Base-by-base conservation (phyloP, 2,113 vertebrate genomes). In the Clarias macrocephalus region DNA sequence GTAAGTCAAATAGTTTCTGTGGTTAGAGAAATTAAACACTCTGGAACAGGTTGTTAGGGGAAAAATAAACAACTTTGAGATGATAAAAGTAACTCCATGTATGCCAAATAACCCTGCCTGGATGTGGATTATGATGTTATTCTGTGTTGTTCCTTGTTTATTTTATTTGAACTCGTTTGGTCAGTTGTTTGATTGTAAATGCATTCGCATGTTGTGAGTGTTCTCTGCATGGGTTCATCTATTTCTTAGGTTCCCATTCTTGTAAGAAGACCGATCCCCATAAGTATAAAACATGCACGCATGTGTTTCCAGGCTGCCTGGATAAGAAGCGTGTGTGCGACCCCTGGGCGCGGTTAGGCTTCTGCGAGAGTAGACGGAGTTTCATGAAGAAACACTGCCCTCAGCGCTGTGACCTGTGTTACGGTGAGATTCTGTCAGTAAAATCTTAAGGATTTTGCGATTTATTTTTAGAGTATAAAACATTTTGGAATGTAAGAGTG, bases 351-450 rank as follows among this genome's bases (percentile, higher is more conserved):
- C 91, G 92, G 1, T 91, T 95, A 10, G 95, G 95, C 1, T 95
- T 96, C 89, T 96, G 95, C 2, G 90, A 93, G 72, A 91, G 92
- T 37, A 94, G 93, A 85, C 93, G 83, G 83, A 92, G 84, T 15
- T 95, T 96, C 91, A 96, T 96, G 95, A 95, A 92, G 85, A 95
- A 94, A 86, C 93, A 96, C 90, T 96, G 96, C 90, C 94, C 96
- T 81, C 92, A 87, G 60, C 93, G 94, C 70, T 96, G 96, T 70
- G 92, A 95, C 87, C 89, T 95, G 88, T 96, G 95, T 89, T 94
- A 90, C 0, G 95, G 95, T 96, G 88, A 93, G 92, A 88, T 62
- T 5, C 59, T 82, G 54, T 60, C 28, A n/a, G 68, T 57, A 62
- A 65, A 56, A 62, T 19, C 48, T 59, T 73, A 37, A 62, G 54